Base-by-base conservation (phyloP, 2,797 vertebrate genomes). In the Propithecus deckenii region DNA sequence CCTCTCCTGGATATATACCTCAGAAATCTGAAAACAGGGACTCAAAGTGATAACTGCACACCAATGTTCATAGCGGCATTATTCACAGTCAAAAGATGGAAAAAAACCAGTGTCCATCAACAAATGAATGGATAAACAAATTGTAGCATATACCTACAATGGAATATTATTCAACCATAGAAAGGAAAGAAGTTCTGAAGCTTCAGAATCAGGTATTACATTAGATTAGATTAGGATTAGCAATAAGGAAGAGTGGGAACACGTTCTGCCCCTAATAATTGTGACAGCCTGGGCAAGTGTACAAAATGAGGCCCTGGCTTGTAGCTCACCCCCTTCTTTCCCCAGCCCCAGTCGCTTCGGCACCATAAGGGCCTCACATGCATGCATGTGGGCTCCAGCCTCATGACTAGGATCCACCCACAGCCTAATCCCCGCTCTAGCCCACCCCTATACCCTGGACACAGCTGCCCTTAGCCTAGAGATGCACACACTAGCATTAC, bases 1-100 rank as follows among this genome's bases (percentile, higher is more conserved):
- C 59, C 6, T 25, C 11, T 35, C 6, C 18, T 74, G 23, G 1
- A 0, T 28, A 8, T 30, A 17, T 25, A 63, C 4, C 48, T 15
- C 0, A 55, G 35, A 28, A 20, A 81, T 17, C 38, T 81, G 35
- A 80, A 76, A 67, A 17, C 10, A 76, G 75, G 41, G 7, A 41
- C 48, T 87, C 59, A 25, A 61, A 75, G 28, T 65, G 23, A 35
- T 50, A 46, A 35, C 50, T 32, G 7, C 30, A n/a, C 3, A 61
- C 1, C 13, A 43, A 4, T 25, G 28, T 55, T 75, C 22, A 67
- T 25, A 81, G 38, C 4, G 48, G 59, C 59, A 50, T 72, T 28
- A 75, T 69, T 87, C 25, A 63, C 9, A 86, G 20, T 63, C 18
- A 80, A 69, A 80, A 85, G 18, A 13, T 17, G 22, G 14, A 65